Percentiles rank a stretch among this genome's conserved stretches.
Conservation (phyloP, 2,797 vertebrate genomes). For the Spinus pinus region DNA sequence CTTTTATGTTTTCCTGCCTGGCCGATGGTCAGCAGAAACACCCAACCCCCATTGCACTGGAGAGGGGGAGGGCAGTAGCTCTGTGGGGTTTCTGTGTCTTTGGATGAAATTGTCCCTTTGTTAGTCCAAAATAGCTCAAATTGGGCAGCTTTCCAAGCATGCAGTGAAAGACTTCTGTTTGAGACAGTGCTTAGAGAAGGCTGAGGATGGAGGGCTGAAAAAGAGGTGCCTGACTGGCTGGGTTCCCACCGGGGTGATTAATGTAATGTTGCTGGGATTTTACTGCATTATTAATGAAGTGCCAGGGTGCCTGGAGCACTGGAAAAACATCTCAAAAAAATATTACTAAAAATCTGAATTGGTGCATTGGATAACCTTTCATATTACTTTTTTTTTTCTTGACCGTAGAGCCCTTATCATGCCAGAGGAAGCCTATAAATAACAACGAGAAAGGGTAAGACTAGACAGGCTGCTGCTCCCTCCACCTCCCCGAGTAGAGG, state of each 20-base stretch:
- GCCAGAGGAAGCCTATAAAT: neutral
- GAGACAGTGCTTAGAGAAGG: conserved; percentile 47
- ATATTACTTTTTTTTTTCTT: neutral
- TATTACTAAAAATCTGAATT: conserved; percentile 43
- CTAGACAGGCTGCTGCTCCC: neutral
- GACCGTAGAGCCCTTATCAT: neutral
- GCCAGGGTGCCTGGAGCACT: conserved; percentile 45
- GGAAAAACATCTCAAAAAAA: conserved; percentile 53
- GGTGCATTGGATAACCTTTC: conserved; percentile 18
- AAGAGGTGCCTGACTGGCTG: conserved; percentile 64
- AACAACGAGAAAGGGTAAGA: neutral
- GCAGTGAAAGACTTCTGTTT: conserved; percentile 63
- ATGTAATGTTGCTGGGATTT: conserved; percentile 60
- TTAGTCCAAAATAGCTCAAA: conserved; percentile 58
- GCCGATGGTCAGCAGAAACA: neutral
- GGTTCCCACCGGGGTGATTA: conserved; percentile 38
- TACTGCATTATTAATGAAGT: conserved; percentile 66
- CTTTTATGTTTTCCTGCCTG: neutral
- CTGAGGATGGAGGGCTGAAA: conserved; percentile 44
- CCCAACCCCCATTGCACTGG: neutral
- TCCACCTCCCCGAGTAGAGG: neutral
- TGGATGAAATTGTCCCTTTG: conserved; percentile 64
- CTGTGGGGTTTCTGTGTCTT: conserved; percentile 60
- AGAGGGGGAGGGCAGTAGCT: conserved; percentile 7
- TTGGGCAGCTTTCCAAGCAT: conserved; percentile 57